Evolutionary conservation across 2,113 vertebrate species (phyloP).

Genomic region (Megaceryle torquata): DNA sequence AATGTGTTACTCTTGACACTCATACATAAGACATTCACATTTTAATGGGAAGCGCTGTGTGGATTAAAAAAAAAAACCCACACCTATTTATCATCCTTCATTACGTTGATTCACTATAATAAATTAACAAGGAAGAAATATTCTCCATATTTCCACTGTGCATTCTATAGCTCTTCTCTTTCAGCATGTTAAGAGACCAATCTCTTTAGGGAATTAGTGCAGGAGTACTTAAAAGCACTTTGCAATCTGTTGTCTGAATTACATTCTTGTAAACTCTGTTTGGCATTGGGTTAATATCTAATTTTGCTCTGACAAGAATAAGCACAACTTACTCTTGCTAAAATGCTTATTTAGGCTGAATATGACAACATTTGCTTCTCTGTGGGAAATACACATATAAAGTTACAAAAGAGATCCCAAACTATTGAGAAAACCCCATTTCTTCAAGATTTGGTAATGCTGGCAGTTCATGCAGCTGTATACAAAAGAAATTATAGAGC

Average conservation of each 20-base stretch:
- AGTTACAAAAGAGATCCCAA: neutral
- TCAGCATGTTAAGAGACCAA: neutral
- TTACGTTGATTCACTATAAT: slow-evolving; percentile 60
- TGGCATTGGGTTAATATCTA: slow-evolving; percentile 60
- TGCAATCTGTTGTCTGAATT: slow-evolving; percentile 47
- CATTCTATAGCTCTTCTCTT: neutral
- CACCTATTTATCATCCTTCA: slow-evolving; percentile 64
- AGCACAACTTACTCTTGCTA: slow-evolving; percentile 52
- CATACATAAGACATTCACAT: slow-evolving; percentile 49
- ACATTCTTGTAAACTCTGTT: slow-evolving; percentile 46
- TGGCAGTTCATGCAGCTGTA: neutral
- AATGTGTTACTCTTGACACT: slow-evolving; percentile 41
- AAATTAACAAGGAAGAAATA: slow-evolving; percentile 57
- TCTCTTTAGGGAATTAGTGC: slow-evolving; percentile 31
- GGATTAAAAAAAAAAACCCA: slow-evolving; percentile 38
- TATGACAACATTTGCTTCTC: slow-evolving; percentile 38
- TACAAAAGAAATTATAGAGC: neutral
- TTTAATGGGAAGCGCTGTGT: slow-evolving; percentile 26
- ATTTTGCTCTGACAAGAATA: slow-evolving; percentile 68
- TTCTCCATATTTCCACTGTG: slow-evolving; percentile 6
- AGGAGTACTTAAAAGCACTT: slow-evolving; percentile 40
- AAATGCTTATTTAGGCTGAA: slow-evolving; percentile 51
- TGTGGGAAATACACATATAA: neutral
- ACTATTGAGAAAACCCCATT: neutral
- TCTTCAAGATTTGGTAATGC: neutral